phyloP scores from a whole-genome alignment of 2,888 invertebrate species.

The Pammene aurita region DNA sequence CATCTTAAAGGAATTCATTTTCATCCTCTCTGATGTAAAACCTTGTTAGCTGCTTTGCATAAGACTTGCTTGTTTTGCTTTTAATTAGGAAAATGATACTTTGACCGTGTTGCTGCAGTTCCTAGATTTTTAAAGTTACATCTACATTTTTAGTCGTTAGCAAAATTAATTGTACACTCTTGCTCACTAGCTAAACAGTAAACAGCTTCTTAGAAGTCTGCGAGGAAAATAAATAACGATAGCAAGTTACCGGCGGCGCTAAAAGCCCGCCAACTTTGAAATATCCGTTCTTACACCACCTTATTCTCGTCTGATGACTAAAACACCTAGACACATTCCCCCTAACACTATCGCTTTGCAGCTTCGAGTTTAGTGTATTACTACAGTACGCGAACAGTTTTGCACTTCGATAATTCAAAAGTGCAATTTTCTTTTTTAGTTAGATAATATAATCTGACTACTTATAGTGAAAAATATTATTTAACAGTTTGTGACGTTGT shows the following conservation, averaged over 20 bases:
- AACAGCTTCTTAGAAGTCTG: conserved; percentile 44
- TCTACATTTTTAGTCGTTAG: not conserved
- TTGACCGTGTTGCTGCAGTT: conserved; percentile 37
- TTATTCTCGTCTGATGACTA: conserved; percentile 36
- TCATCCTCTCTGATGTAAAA: conserved; percentile 68
- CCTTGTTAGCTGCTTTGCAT: conserved; percentile 69
- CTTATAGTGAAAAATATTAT: too few species aligned
- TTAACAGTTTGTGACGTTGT: too few species aligned
- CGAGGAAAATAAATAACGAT: conserved; percentile 51
- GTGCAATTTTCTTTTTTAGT: too few species aligned
- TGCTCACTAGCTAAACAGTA: conserved; percentile 24
- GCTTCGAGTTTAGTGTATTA: too few species aligned
- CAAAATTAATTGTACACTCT: conserved; percentile 25
- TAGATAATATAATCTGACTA: too few species aligned
- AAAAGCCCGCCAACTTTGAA: conserved; percentile 50
- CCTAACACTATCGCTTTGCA: conserved; percentile 3
- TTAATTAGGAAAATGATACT: conserved; percentile 45
- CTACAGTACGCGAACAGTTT: too few species aligned
- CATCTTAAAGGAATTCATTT: conserved; percentile 75
- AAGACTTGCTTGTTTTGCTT: conserved; percentile 53
- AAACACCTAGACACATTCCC: conserved; percentile 38
- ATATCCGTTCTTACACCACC: conserved; percentile 45
- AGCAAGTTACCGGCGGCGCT: conserved; percentile 44
- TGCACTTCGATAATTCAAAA: too few species aligned
- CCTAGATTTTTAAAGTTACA: conserved; percentile 14